phyloP scores from a whole-genome alignment of 1,140 invertebrate genomes.

The Meloidogyne exigua region DNA sequence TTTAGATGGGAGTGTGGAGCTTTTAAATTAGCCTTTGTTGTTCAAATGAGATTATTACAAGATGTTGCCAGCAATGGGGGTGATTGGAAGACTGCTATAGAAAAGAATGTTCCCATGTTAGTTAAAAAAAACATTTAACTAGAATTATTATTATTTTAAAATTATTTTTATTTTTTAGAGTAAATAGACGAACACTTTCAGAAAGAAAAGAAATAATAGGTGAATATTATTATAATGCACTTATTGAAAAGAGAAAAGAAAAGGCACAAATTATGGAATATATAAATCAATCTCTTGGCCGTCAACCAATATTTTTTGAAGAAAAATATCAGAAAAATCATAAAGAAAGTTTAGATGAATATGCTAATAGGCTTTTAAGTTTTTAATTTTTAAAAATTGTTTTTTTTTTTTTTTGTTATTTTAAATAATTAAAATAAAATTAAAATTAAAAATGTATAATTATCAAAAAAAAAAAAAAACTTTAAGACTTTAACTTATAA shows the following conservation, averaged over 20 bases:
- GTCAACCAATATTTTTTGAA: not conserved
- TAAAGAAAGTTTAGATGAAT: not conserved
- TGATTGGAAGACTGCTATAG: slow-evolving; percentile 8
- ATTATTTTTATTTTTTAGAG: not conserved
- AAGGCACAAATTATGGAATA: not conserved
- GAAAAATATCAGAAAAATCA: not conserved
- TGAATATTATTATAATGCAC: not conserved
- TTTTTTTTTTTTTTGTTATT: no score
- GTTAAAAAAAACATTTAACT: not conserved
- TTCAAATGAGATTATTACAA: not conserved
- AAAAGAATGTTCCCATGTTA: not conserved
- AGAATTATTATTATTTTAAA: not conserved
- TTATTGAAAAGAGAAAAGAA: not conserved
- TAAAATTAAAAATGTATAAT: no score
- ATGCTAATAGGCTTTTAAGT: not conserved
- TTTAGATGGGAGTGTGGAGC: slow-evolving; percentile 11
- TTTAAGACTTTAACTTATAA: no score
- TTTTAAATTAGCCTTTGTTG: not conserved
- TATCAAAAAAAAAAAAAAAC: no score
- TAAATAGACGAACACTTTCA: not conserved
- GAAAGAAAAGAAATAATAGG: not conserved
- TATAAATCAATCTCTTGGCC: not conserved
- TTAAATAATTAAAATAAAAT: no score
- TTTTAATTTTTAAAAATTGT: not conserved
- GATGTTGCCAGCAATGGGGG: slow-evolving; percentile 5